Evolutionary conservation across 2,797 vertebrate species (phyloP).

Genomic region (Pangasius sanitwongsei): DNA sequence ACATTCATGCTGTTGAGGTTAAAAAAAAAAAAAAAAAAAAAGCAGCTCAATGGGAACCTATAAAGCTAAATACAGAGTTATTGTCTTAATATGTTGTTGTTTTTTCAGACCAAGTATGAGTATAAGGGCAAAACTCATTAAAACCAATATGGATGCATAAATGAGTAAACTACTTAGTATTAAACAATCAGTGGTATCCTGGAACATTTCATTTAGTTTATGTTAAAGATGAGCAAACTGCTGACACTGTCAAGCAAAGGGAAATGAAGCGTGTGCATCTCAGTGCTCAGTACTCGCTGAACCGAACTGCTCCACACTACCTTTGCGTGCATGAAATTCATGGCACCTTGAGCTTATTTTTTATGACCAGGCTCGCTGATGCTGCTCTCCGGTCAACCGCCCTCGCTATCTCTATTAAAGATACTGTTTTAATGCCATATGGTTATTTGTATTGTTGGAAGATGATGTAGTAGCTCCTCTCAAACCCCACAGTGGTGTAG

Average conservation of each 20-base stretch:
- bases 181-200: background rate
- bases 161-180: background rate
- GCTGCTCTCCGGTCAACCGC: background rate
- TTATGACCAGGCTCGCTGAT: background rate
- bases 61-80: background rate
- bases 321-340: too few relatives aligned
- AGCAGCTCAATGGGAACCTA: background rate
- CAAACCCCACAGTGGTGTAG: background rate
- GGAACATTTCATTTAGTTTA: background rate
- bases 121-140: background rate
- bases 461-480: background rate
- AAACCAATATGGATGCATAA: background rate
- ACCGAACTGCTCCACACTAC: background rate
- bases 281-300: background rate
- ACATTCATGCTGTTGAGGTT: background rate
- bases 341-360: background rate
- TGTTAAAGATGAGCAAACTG: background rate
- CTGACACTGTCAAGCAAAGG: background rate
- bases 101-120: background rate
- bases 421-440: background rate
- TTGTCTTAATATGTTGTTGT: background rate
- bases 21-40: background rate
- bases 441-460: background rate
- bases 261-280: background rate
- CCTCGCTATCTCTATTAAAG: background rate